A percentile compares a stretch with the other conserved stretches of the same genome.
These are phyloP conservation scores for Terrapene triunguis DNA, from an alignment of 2,113 vertebrate species.

Conservation along the genomic window DNA sequence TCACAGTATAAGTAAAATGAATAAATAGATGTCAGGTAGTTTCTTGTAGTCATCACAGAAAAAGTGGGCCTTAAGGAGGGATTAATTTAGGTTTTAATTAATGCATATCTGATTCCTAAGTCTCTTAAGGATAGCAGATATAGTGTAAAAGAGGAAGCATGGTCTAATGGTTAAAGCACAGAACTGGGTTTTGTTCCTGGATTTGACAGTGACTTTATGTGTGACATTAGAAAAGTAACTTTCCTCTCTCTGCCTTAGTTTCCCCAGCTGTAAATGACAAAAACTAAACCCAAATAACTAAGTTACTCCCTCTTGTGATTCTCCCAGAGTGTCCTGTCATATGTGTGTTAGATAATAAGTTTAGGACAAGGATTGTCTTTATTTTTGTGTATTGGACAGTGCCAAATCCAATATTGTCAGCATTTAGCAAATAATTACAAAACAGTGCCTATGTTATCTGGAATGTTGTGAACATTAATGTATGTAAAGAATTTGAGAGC, in stretches of 20 bases:
- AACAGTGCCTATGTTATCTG: neutral
- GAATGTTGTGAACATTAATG: neutral
- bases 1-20: slow-evolving; percentile 51
- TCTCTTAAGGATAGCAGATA: neutral
- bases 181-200: neutral
- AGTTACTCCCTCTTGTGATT: neutral
- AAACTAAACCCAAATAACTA: neutral
- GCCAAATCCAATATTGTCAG: neutral
- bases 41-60: slow-evolving; percentile 15
- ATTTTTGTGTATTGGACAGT: neutral
- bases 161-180: neutral
- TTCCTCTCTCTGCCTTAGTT: neutral
- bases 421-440: neutral
- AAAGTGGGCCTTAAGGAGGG: slow-evolving; percentile 41
- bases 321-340: neutral
- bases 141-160: neutral
- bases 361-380: neutral
- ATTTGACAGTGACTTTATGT: neutral
- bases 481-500: neutral
- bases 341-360: neutral
- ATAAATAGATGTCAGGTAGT: neutral
- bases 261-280: neutral
- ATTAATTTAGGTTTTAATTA: slow-evolving; percentile 45
- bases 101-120: neutral
- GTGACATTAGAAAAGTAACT: neutral